Percentiles rank a stretch among this genome's conserved stretches.
Evolutionary conservation across 2,797 vertebrate species (phyloP).

Genomic region (Rhynchotus rufescens): DNA sequence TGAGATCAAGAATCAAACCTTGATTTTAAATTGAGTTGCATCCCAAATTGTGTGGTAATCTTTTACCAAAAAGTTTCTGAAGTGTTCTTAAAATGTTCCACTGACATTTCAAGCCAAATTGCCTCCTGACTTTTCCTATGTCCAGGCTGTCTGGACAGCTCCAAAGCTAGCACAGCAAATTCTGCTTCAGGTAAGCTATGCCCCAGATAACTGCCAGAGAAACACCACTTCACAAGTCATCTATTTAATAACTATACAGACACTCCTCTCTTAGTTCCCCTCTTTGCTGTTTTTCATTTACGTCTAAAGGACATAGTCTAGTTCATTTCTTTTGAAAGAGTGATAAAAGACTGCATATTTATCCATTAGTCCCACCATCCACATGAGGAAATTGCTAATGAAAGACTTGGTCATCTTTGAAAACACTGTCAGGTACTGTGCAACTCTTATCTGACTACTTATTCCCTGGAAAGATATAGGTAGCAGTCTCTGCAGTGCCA

Average conservation of each 20-base stretch:
- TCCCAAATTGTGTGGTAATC: neutral
- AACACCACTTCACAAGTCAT: neutral
- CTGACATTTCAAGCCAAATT: neutral
- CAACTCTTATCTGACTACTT: neutral
- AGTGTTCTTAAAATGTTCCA: neutral
- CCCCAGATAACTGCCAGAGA: neutral
- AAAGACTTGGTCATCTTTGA: neutral
- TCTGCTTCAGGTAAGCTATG: neutral
- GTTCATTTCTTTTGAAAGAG: neutral
- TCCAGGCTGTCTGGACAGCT: neutral
- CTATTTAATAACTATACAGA: neutral
- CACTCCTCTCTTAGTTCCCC: rapidly evolving
- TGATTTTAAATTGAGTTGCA: neutral
- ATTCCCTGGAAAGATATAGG: neutral
- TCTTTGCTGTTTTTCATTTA: neutral
- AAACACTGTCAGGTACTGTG: neutral
- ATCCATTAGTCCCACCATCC: neutral
- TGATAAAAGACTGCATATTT: neutral
- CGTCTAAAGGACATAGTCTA: neutral
- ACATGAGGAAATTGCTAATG: neutral
- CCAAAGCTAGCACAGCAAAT: neutral
- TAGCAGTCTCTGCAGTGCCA: neutral
- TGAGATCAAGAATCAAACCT: neutral
- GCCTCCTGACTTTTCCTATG: neutral
- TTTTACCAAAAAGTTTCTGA: neutral